These are phyloP conservation scores for Diabrotica balteata DNA, from an alignment of 2,888 invertebrate genomes.

Conservation along the genomic window DNA sequence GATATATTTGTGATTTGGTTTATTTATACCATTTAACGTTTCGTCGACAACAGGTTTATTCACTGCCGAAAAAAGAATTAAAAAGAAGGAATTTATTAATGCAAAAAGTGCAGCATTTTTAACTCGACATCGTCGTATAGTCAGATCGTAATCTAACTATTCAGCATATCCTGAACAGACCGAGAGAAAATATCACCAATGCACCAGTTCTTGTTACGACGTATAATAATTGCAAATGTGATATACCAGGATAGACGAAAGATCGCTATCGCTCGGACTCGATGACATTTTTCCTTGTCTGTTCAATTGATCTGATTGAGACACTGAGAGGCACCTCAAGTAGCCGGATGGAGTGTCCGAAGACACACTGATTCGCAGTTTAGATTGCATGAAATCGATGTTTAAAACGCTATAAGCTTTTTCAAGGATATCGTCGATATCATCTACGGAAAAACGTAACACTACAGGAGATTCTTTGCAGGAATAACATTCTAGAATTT, in stretches of 20 bases:
- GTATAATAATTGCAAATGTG: constrained; percentile 48
- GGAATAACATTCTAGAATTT: constrained; percentile 12
- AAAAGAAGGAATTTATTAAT: constrained; percentile 29
- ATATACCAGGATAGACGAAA: constrained; percentile 40
- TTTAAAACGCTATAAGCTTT: constrained; percentile 33
- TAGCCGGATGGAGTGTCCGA: constrained; percentile 45
- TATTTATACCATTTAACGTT: no score
- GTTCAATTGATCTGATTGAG: constrained; percentile 52
- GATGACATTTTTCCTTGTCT: constrained; percentile 54
- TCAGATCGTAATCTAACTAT: constrained; percentile 38
- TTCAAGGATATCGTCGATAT: constrained; percentile 27
- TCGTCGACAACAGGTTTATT: constrained; percentile 17
- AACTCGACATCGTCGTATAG: constrained; percentile 26
- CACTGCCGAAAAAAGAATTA: constrained; percentile 26
- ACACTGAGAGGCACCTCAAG: constrained; percentile 47
- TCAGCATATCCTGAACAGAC: constrained; percentile 34
- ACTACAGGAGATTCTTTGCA: constrained; percentile 14
- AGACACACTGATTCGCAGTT: constrained; percentile 50
- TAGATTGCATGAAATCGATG: constrained; percentile 43
- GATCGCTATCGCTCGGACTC: constrained; percentile 44
- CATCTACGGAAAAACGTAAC: constrained; percentile 16
- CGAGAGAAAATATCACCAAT: constrained; percentile 33
- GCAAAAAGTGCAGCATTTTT: constrained; percentile 30
- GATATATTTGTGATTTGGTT: no score
- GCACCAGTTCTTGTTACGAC: constrained; percentile 41